Evolutionary conservation across 2,888 invertebrate genomes (phyloP).

Genomic region (Chrysolina haemoptera): DNA sequence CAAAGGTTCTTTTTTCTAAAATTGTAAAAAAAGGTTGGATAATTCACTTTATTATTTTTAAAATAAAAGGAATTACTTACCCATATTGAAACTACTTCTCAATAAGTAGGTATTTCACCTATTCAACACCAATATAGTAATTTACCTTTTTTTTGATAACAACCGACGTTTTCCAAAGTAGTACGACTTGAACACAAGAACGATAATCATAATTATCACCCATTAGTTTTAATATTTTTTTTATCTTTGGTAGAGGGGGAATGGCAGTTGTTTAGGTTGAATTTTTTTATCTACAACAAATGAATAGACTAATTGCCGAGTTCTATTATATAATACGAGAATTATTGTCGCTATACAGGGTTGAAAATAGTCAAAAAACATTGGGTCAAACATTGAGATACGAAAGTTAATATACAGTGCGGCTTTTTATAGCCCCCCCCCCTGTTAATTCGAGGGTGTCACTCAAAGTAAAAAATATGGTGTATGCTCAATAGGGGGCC

Average conservation of each 20-base stretch:
- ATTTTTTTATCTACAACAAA: slow-evolving; percentile 9
- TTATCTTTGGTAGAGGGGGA: neutral
- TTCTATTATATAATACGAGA: neutral
- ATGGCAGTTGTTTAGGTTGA: slow-evolving; percentile 5
- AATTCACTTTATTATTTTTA: no score
- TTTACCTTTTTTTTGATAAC: neutral
- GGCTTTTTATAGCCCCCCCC: no score
- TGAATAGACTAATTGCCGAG: neutral
- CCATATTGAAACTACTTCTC: neutral
- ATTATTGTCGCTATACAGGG: no score
- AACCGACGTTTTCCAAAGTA: neutral
- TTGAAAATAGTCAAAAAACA: no score
- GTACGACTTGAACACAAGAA: neutral
- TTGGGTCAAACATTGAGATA: no score
- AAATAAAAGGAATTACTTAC: neutral
- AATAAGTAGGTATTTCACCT: neutral
- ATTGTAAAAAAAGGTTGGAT: no score
- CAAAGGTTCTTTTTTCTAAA: no score
- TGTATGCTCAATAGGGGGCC: no score
- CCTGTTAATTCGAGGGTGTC: no score
- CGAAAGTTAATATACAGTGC: no score
- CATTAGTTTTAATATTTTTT: slow-evolving; percentile 16
- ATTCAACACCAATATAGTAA: neutral
- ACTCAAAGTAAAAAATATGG: no score
- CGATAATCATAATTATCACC: neutral